Percentiles rank a stretch among this genome's conserved stretches.
phyloP scores from a whole-genome alignment of 2,797 vertebrate genomes.

The Labeo calbasu region DNA sequence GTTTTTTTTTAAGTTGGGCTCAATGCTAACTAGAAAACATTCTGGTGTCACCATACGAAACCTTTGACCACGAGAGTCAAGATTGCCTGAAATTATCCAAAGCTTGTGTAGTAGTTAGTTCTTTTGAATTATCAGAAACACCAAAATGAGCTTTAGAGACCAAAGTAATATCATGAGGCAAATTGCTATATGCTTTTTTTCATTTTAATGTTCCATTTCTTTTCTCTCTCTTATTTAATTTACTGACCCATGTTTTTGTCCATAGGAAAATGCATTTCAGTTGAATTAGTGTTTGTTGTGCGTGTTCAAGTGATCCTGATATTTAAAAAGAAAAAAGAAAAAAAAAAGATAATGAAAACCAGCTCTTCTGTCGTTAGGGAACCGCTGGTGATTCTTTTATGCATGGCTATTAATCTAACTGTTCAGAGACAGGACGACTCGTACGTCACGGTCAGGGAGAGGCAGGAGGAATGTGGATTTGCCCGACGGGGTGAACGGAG shows the following conservation, averaged over 20 bases:
- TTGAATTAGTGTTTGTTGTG: slow-evolving; percentile 70
- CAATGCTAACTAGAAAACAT: not conserved
- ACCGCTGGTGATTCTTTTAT: slow-evolving; percentile 76
- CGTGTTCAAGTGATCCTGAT: slow-evolving; percentile 77
- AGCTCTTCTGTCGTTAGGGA: slow-evolving; percentile 71
- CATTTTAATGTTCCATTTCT: not conserved
- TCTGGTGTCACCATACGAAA: not conserved
- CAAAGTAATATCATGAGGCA: slow-evolving; percentile 35
- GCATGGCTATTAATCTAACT: slow-evolving; percentile 81
- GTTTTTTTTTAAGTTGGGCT: not conserved
- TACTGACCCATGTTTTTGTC: slow-evolving; percentile 64
- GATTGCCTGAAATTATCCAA: slow-evolving; percentile 29
- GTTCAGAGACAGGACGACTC: slow-evolving; percentile 80
- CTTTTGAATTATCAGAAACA: slow-evolving; percentile 35
- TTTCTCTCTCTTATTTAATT: slow-evolving; percentile 54
- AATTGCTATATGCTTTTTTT: slow-evolving; percentile 7
- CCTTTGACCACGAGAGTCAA: not conserved
- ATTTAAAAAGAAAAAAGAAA: slow-evolving; percentile 63
- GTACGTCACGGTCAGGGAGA: slow-evolving; percentile 69
- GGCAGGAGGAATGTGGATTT: slow-evolving; percentile 65
- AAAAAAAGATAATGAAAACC: slow-evolving; percentile 57
- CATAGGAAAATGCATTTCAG: slow-evolving; percentile 58
- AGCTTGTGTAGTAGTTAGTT: slow-evolving; percentile 34
- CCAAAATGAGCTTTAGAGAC: slow-evolving; percentile 46
- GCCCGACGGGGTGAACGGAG: slow-evolving; percentile 18